Evolutionary conservation across 2,797 vertebrate genomes (phyloP).

Genomic region (Poeciliopsis infans): DNA sequence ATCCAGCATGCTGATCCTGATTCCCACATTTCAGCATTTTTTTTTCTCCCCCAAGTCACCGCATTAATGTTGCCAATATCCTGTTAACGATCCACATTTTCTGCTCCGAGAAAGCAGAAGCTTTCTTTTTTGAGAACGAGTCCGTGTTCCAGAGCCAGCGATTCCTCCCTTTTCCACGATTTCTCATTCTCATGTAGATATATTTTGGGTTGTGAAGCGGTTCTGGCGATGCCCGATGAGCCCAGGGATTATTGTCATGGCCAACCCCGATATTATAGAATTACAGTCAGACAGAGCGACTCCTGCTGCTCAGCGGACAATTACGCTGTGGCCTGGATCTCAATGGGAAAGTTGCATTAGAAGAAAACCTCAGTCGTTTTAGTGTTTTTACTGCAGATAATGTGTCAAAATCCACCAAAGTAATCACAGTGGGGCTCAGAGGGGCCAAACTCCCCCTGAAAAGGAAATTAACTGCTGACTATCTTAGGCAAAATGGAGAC

Average conservation of each 20-base stretch:
- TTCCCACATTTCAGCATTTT: neutral
- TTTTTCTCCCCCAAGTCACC: neutral
- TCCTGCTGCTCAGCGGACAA: constrained; percentile 73
- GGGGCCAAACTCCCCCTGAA: constrained; percentile 13
- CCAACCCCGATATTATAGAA: constrained; percentile 80
- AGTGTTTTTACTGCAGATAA: constrained; percentile 52
- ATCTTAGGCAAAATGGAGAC: constrained; percentile 6
- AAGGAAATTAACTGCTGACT: constrained; percentile 16
- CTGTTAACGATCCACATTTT: neutral
- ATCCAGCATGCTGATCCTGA: neutral
- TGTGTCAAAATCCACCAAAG: constrained; percentile 58
- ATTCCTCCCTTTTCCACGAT: constrained; percentile 33
- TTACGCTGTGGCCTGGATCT: constrained; percentile 75
- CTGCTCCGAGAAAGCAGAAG: neutral
- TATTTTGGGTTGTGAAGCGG: constrained; percentile 48
- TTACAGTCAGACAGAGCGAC: constrained; percentile 79
- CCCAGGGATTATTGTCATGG: constrained; percentile 71
- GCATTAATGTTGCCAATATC: neutral
- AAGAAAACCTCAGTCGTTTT: constrained; percentile 53
- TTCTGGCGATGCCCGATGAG: constrained; percentile 55
- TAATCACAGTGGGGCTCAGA: constrained; percentile 42
- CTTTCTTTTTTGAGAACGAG: neutral
- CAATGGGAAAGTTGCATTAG: constrained; percentile 64
- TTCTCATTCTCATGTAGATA: constrained; percentile 43
- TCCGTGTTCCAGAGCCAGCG: neutral